phyloP scores from a whole-genome alignment of 2,888 invertebrate species.

The Sphecodes monilicornis region DNA sequence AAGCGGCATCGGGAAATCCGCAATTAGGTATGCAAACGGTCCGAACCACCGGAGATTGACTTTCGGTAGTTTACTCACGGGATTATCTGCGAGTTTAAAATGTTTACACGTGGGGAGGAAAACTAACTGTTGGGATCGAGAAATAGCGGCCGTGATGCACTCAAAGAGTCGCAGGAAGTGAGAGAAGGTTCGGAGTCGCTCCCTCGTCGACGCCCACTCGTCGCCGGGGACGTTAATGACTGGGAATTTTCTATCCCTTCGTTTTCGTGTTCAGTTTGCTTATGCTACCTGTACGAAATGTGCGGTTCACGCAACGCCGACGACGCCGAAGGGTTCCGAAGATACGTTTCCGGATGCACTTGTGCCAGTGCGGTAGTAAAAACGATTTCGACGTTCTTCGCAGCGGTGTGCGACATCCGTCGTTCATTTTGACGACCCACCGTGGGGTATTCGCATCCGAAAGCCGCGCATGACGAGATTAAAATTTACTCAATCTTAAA shows the following conservation, averaged over 20 bases:
- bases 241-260: conserved; percentile 57
- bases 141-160: conserved; percentile 62
- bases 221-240: conserved; percentile 66
- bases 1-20: conserved; percentile 49
- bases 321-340: background rate
- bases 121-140: conserved; percentile 60
- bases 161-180: conserved; percentile 43
- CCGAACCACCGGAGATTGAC: conserved; percentile 66
- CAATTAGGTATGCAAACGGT: conserved; percentile 73
- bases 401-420: background rate
- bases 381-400: background rate
- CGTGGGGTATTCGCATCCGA: no score
- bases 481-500: no score
- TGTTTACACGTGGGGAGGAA: conserved; percentile 69
- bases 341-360: background rate
- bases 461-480: no score
- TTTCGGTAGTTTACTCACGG: conserved; percentile 74
- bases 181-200: conserved; percentile 32
- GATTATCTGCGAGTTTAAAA: conserved; percentile 76
- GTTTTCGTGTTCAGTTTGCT: conserved; percentile 30
- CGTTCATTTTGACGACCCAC: no score
- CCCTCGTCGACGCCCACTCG: conserved; percentile 16
- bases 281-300: conserved; percentile 53
- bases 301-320: background rate
- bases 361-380: background rate